Conservation (phyloP, 2,113 vertebrate species). For the Puffinus mauretanicus region DNA sequence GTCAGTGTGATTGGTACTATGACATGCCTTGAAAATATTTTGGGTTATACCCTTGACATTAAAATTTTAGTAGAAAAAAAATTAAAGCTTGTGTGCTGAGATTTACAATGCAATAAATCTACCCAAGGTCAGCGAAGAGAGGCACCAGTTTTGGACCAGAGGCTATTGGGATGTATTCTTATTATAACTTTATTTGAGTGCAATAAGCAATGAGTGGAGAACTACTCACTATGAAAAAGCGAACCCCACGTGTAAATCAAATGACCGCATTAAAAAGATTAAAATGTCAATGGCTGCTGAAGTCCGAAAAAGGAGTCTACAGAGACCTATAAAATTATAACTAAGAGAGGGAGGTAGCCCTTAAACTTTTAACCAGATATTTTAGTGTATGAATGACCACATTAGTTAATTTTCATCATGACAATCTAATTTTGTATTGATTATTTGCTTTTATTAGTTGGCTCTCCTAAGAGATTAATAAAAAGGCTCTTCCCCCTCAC, state of each 20-base stretch:
- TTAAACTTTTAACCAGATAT: slow-evolving; percentile 76
- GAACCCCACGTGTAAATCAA: slow-evolving; percentile 71
- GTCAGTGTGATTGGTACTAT: background rate
- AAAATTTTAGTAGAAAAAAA: slow-evolving; percentile 40
- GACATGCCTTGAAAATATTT: slow-evolving; percentile 34
- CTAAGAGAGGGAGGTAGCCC: slow-evolving; percentile 67
- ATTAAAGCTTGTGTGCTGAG: slow-evolving; percentile 1
- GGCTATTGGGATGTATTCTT: slow-evolving; percentile 66
- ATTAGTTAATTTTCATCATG: slow-evolving; percentile 73
- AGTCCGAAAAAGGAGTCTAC: slow-evolving; percentile 72
- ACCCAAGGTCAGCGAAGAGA: slow-evolving; percentile 66
- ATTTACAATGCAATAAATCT: slow-evolving; percentile 62
- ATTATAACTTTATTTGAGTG: slow-evolving; percentile 74
- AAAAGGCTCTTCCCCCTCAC: background rate
- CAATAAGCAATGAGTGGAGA: slow-evolving; percentile 63
- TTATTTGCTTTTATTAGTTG: slow-evolving; percentile 72
- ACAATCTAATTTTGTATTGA: slow-evolving; percentile 75
- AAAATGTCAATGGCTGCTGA: slow-evolving; percentile 79
- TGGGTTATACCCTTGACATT: background rate
- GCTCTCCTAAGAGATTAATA: slow-evolving; percentile 66
- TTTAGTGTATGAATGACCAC: slow-evolving; percentile 69
- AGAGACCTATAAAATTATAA: slow-evolving; percentile 77
- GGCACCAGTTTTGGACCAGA: slow-evolving; percentile 48
- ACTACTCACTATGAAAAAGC: slow-evolving; percentile 31
- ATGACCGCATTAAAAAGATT: slow-evolving; percentile 79